Evolutionary conservation across 2,113 vertebrate species (phyloP).

Genomic region (Dunckerocampus dactyliophorus): DNA sequence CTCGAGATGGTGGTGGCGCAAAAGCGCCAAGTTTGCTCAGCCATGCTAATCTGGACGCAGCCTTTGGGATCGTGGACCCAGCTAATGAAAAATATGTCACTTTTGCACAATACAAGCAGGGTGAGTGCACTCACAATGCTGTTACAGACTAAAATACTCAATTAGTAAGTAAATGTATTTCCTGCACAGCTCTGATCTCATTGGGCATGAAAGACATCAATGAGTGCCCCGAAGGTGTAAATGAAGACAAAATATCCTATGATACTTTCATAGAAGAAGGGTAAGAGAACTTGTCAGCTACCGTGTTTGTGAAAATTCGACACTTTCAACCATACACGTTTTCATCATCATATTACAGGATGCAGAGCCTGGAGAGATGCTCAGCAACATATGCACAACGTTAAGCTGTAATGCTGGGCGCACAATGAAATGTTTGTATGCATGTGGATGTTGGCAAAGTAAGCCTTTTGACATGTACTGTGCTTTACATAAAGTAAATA

Average conservation of each 20-base stretch:
- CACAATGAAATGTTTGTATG: background rate
- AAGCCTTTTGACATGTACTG: background rate
- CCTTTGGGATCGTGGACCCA: conserved; percentile 69
- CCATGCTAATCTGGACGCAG: conserved; percentile 59
- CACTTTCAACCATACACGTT: background rate
- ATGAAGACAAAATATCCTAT: conserved; percentile 62
- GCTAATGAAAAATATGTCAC: conserved; percentile 53
- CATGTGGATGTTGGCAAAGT: background rate
- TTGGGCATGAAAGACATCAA: conserved; percentile 66
- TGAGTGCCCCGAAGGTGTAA: conserved; percentile 57
- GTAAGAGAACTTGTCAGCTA: conserved; percentile 50
- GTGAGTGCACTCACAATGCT: conserved; percentile 38
- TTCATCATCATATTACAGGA: conserved; percentile 49
- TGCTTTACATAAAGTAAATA: too few species aligned
- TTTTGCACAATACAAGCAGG: conserved; percentile 66
- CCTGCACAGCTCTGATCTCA: conserved; percentile 61
- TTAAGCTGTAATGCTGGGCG: background rate
- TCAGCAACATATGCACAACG: conserved; percentile 47
- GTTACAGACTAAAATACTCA: too few species aligned
- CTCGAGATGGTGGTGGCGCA: conserved; percentile 12
- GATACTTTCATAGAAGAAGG: conserved; percentile 68
- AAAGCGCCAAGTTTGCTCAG: conserved; percentile 58
- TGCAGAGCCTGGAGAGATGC: conserved; percentile 49
- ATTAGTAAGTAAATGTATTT: background rate
- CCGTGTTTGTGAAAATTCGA: background rate